phyloP scores from a whole-genome alignment of 2,797 vertebrate genomes.

The Enteromius unitaeniatus region DNA sequence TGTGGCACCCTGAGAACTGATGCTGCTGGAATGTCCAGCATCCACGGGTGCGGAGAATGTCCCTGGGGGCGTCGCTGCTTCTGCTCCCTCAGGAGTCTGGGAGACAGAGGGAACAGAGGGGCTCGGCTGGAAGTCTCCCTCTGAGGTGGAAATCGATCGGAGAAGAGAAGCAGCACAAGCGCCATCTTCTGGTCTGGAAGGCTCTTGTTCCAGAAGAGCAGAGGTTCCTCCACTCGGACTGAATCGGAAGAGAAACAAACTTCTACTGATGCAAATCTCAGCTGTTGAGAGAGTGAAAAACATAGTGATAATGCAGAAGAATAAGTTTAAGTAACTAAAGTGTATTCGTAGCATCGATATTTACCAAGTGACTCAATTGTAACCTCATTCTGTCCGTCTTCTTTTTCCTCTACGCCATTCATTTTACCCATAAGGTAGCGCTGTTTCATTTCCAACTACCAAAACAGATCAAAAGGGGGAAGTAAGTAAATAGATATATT shows the following conservation, averaged over 20 bases:
- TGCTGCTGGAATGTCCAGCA: conserved; percentile 56
- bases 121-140: conserved; percentile 86
- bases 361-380: conserved; percentile 91
- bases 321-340: background rate
- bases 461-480: background rate
- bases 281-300: conserved; percentile 73
- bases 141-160: conserved; percentile 81
- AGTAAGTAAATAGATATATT: background rate
- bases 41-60: conserved; percentile 62
- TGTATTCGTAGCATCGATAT: conserved; percentile 47
- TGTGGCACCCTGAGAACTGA: conserved; percentile 65
- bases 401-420: conserved; percentile 82
- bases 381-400: conserved; percentile 76
- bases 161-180: conserved; percentile 54
- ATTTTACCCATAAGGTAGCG: conserved; percentile 86
- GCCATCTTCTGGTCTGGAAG: conserved; percentile 64
- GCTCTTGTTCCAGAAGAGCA: conserved; percentile 58
- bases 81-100: conserved; percentile 33
- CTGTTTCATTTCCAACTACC: conserved; percentile 97
- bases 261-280: conserved; percentile 91
- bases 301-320: background rate
- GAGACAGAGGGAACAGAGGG: conserved; percentile 55
- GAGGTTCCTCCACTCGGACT: conserved; percentile 70
- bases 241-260: conserved; percentile 89
- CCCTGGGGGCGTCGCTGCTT: conserved; percentile 29